Evolutionary conservation across 2,888 invertebrate genomes (phyloP), one percentile per base, ranked within the genome.

Genomic region (Nemapogon koenigi): DNA sequence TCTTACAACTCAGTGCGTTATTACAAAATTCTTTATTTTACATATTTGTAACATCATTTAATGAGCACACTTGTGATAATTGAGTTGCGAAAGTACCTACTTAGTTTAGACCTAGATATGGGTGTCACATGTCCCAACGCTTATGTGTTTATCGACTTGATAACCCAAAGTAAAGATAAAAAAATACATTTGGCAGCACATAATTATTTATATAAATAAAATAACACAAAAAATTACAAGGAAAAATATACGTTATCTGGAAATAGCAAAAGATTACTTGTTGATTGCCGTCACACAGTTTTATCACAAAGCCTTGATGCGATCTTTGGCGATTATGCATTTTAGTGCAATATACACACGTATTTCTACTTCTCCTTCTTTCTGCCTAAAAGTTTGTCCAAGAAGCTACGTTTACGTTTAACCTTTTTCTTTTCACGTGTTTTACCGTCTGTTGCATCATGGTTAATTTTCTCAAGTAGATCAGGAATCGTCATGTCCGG

Each of bases 151-250:
- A 73, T 65, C 54, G 56, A 51, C 51, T n/a, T 52, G 76, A 78
- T 78, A 78, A 75, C 68, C 72, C 69, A 62, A 63, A 62, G n/a
- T 19, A 64, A 61, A 62, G 73, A 75, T 75, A 75, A 70, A 59
- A 62, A 59, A 42, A 48, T 30, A 39, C 22, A 22, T 30, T 14
- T 64, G 53, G 54, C 67, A 60, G 64, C 69, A 70, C 59, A 62
- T 70, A 62, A 61, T 60, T 62, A 62, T 57, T 50, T 53, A 52
- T 51, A 54, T 55, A 62, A 52, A 58, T 57, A 60, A 61, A 19
- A 60, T 55, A 53, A 46, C 52, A 53, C n/a, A n/a, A n/a, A n/a
- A n/a, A n/a, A n/a, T n/a, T n/a, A n/a, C n/a, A n/a, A n/a, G n/a
- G n/a, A n/a, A n/a, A n/a, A n/a, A n/a, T n/a, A n/a, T n/a, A n/a